Percentiles rank a stretch among this genome's conserved stretches.
Conservation (phyloP, 2,888 invertebrate species). For the Caenorhabditis wallacei region DNA sequence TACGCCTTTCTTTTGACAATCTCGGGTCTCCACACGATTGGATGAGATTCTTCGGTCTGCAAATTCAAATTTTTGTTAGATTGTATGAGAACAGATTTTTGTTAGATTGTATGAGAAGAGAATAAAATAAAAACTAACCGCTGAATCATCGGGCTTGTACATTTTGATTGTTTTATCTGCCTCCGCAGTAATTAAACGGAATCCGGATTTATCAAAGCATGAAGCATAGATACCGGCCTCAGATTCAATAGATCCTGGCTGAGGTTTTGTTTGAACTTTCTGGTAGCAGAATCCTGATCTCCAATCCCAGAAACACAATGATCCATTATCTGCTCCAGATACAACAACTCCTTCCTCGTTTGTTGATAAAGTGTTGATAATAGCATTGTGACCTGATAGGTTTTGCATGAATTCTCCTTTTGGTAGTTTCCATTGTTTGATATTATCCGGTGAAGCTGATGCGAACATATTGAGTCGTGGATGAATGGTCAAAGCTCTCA, state of each 20-base stretch:
- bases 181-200: constrained; percentile 95
- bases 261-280: constrained; percentile 84
- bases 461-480: constrained; percentile 91
- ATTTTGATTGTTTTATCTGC: constrained; percentile 99
- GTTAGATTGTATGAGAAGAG: too few relatives aligned
- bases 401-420: constrained; percentile 94
- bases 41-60: constrained; percentile 94
- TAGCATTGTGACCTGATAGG: constrained; percentile 94
- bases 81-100: too few relatives aligned
- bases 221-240: constrained; percentile 98
- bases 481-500: constrained; percentile 86
- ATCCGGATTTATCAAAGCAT: constrained; percentile 90
- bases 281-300: constrained; percentile 98
- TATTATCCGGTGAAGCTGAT: constrained; percentile 97
- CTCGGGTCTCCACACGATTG: constrained; percentile 97
- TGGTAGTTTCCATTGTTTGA: constrained; percentile 99
- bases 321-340: constrained; percentile 97
- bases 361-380: constrained; percentile 95
- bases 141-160: constrained; percentile 96
- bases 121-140: constrained; percentile 85
- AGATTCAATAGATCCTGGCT: constrained; percentile 99
- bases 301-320: constrained; percentile 99
- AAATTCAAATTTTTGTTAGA: too few relatives aligned
- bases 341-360: constrained; percentile 97
- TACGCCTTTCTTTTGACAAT: constrained; percentile 94